Conservation (phyloP, 1,140 invertebrate genomes). For the Fopius arisanus region DNA sequence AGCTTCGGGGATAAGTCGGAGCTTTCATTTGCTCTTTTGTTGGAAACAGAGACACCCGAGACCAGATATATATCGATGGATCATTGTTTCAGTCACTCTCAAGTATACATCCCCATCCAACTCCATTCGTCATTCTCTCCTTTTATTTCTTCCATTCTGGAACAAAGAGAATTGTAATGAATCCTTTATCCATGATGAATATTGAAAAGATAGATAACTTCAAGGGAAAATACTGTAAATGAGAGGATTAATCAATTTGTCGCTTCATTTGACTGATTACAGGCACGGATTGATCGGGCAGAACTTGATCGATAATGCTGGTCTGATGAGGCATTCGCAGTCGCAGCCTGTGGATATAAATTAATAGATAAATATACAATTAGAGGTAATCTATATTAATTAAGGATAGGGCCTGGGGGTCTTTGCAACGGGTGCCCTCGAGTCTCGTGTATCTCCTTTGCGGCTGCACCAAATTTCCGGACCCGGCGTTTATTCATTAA, state of each 20-base stretch:
- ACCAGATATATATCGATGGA: slow-evolving; percentile 26
- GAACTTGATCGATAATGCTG: not conserved
- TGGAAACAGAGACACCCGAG: slow-evolving; percentile 5
- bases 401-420: slow-evolving; percentile 41
- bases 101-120: not conserved
- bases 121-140: not conserved
- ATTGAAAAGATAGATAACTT: not conserved
- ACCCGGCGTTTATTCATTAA: slow-evolving; percentile 61
- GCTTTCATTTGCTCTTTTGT: slow-evolving; percentile 51
- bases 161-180: not conserved
- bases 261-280: not conserved
- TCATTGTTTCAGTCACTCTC: slow-evolving; percentile 17
- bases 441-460: slow-evolving; percentile 47
- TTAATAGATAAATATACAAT: slow-evolving; percentile 67
- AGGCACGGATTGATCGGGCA: not conserved
- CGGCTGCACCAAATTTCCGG: slow-evolving; percentile 61
- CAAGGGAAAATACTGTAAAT: not conserved
- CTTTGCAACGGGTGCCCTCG: not conserved
- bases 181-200: not conserved
- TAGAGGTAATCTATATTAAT: slow-evolving; percentile 66
- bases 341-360: slow-evolving; percentile 55
- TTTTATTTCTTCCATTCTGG: not conserved
- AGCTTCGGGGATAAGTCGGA: slow-evolving; percentile 49
- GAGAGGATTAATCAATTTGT: slow-evolving; percentile 58
- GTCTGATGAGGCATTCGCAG: not conserved